phyloP scores from a whole-genome alignment of 2,888 invertebrate genomes.

The Athalia rosae region DNA sequence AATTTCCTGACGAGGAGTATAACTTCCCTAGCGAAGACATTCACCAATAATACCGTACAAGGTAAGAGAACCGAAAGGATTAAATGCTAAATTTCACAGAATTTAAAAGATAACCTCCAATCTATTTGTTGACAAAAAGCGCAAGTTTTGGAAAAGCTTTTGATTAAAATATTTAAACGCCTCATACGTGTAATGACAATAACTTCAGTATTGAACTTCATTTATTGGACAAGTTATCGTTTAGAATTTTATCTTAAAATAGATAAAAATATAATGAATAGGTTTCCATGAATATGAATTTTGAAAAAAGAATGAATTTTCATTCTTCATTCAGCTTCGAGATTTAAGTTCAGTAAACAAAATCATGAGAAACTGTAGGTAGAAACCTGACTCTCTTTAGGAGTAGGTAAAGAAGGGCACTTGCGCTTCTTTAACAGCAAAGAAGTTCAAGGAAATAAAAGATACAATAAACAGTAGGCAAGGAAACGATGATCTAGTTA shows the following conservation, averaged over 20 bases:
- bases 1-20: constrained; percentile 59
- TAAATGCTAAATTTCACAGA: background rate
- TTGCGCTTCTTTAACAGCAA: constrained; percentile 9
- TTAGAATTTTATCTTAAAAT: too few species aligned
- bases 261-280: too few species aligned
- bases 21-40: constrained; percentile 54
- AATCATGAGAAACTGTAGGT: constrained; percentile 1
- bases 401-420: constrained; percentile 14
- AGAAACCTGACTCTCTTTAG: background rate
- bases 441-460: constrained; percentile 2
- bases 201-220: too few species aligned
- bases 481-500: constrained; percentile 27
- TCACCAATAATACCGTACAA: constrained; percentile 56
- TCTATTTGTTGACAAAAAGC: background rate
- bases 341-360: background rate
- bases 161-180: too few species aligned
- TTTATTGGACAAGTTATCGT: too few species aligned
- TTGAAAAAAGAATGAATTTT: too few species aligned
- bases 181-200: too few species aligned
- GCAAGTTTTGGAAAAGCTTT: background rate
- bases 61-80: constrained; percentile 54
- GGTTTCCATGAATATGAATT: too few species aligned
- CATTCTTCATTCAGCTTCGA: too few species aligned
- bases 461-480: background rate
- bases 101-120: constrained; percentile 18